Evolutionary conservation across 2,113 vertebrate species (phyloP), one percentile per base, ranked within the genome.

Genomic region (Atractosteus spatula): DNA sequence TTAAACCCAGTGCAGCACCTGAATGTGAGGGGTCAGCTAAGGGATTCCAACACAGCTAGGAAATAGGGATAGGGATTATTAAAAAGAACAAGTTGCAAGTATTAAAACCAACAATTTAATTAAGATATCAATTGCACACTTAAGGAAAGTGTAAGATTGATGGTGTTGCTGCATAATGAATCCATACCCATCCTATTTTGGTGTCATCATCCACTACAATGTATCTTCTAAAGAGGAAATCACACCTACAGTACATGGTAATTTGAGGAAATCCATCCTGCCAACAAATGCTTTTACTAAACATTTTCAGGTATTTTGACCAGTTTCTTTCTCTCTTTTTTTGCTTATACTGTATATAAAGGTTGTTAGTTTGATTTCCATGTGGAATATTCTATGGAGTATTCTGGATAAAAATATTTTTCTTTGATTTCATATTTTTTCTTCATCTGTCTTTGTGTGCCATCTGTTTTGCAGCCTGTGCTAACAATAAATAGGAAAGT

Each of bases 21-120:
- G 54, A 45, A 44, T 71, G 72, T 65, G 61, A 73, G 45, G 70
- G 54, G 3, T 10, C 12, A 0, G 13, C n/a, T 12, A 61, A 74
- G 70, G 74, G 56, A 17, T 72, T 70, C 29, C 66, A 51, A 66
- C 57, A 7, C 59, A 74, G 73, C 78, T 16, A 11, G 13, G 8
- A 68, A 74, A 56, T 70, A 69, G 79, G 56, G 63, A 62, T 76
- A 67, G 77, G 67, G 78, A 72, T 51, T 73, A 85, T 74, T 77
- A 79, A 69, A 65, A 66, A 73, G 71, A 45, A 47, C 70, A 74
- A 71, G 68, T 42, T 70, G 70, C 67, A 59, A 57, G 82, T 82
- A 80, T 80, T 73, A 68, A 12, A 29, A 65, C 86, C 82, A 90
- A 61, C 76, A 79, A 88, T 84, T 76, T 80, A 83, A 88, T 89